Evolutionary conservation across 1,140 invertebrate genomes (phyloP).

Genomic region (Lysiphlebus fabarum): DNA sequence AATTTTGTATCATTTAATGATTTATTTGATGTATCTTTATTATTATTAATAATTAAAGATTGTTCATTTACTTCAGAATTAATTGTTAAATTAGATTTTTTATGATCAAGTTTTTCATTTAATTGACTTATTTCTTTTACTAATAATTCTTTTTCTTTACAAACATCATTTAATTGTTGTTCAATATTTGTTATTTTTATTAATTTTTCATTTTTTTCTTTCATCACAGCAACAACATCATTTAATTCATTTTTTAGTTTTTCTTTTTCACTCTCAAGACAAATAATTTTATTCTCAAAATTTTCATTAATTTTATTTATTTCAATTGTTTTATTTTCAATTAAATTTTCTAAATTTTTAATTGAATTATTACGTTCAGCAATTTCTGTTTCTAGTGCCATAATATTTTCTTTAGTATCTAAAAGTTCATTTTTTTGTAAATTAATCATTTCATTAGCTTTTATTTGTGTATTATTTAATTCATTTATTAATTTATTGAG

Average conservation of each 20-base stretch:
- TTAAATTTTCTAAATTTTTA: slow-evolving; percentile 7
- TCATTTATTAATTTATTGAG: background rate
- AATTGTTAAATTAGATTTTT: too few species aligned
- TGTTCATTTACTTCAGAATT: too few species aligned
- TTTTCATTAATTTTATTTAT: background rate
- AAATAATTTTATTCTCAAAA: background rate
- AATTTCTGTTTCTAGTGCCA: background rate
- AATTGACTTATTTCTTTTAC: too few species aligned
- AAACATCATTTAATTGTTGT: slow-evolving; percentile 10
- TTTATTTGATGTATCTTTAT: background rate
- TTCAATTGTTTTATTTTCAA: slow-evolving; percentile 8
- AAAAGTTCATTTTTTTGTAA: background rate
- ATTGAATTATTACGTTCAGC: slow-evolving; percentile 3
- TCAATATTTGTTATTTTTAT: slow-evolving; percentile 2
- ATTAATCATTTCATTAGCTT: background rate
- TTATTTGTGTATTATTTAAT: background rate
- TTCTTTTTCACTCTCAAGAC: slow-evolving; percentile 13
- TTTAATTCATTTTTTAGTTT: background rate
- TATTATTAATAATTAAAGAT: too few species aligned
- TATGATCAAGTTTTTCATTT: slow-evolving; percentile 6
- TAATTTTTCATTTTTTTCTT: slow-evolving; percentile 8
- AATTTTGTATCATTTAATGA: background rate
- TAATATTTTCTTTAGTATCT: background rate
- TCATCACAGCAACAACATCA: background rate
- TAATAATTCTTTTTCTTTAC: background rate